Evolutionary conservation across 2,888 invertebrate species (phyloP).

Genomic region (Hypsopygia costalis): DNA sequence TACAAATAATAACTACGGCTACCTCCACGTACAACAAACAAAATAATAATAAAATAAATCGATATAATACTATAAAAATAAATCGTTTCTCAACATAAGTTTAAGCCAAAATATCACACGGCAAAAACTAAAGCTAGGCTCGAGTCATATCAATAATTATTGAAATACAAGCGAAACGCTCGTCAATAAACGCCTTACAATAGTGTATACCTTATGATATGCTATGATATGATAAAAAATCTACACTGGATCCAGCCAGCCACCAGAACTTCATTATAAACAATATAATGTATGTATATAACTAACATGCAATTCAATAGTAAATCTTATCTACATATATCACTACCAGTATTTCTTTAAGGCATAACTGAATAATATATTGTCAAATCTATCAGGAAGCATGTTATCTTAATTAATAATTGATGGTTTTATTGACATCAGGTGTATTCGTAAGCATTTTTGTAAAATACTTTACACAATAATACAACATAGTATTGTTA

Average conservation of each 20-base stretch:
- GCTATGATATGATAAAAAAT: slow-evolving; percentile 78
- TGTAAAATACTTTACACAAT: slow-evolving; percentile 11
- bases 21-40: background rate
- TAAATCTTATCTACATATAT: slow-evolving; percentile 54
- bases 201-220: slow-evolving; percentile 65
- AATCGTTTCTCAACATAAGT: slow-evolving; percentile 5
- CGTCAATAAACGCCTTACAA: slow-evolving; percentile 41
- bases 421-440: slow-evolving; percentile 65
- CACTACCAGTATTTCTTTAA: slow-evolving; percentile 71
- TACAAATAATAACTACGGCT: background rate
- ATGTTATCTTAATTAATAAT: slow-evolving; percentile 72
- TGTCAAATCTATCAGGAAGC: slow-evolving; percentile 80
- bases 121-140: slow-evolving; percentile 2
- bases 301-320: slow-evolving; percentile 64
- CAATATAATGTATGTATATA: slow-evolving; percentile 40
- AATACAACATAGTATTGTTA: slow-evolving; percentile 8
- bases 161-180: slow-evolving; percentile 34
- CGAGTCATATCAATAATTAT: slow-evolving; percentile 1
- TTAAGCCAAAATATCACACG: slow-evolving; percentile 16
- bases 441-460: slow-evolving; percentile 29
- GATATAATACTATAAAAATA: slow-evolving; percentile 4
- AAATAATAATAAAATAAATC: slow-evolving; percentile 8
- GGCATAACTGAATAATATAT: slow-evolving; percentile 75
- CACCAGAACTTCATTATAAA: slow-evolving; percentile 40
- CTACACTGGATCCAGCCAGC: slow-evolving; percentile 71